Evolutionary conservation across 2,113 vertebrate species (phyloP).

Genomic region (Lipophrys pholis): DNA sequence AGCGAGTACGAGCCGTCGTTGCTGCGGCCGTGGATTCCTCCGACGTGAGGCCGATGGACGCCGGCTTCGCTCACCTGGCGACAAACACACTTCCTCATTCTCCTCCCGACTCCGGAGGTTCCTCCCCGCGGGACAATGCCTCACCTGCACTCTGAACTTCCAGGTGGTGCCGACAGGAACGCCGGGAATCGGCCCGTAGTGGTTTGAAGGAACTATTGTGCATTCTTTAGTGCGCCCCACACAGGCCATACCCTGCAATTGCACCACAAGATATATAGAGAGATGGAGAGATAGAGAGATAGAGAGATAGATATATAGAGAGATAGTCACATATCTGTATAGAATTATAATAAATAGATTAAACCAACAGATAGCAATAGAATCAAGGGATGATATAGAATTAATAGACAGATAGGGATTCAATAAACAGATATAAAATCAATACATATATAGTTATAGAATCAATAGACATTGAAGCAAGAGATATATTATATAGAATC

Average conservation of each 20-base stretch:
- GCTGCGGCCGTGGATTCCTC: constrained; percentile 97
- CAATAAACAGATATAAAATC: no score
- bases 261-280: constrained; percentile 5
- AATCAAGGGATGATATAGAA: neutral
- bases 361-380: neutral
- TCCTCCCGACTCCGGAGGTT: no score
- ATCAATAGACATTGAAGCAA: no score
- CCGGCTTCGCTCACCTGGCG: constrained; percentile 96
- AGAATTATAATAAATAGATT: no score
- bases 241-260: constrained; percentile 95
- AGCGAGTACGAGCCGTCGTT: constrained; percentile 97
- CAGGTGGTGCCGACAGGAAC: constrained; percentile 96
- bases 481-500: no score
- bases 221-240: constrained; percentile 98
- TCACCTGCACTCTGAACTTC: constrained; percentile 97
- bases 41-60: constrained; percentile 97
- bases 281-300: neutral
- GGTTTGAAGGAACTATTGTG: constrained; percentile 98
- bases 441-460: no score
- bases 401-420: neutral
- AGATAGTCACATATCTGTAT: no score
- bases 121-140: no score
- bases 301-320: no score
- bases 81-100: neutral
- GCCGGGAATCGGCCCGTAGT: constrained; percentile 96